phyloP scores from a whole-genome alignment of 1,140 invertebrate species.

The Hyles euphorbiae region DNA sequence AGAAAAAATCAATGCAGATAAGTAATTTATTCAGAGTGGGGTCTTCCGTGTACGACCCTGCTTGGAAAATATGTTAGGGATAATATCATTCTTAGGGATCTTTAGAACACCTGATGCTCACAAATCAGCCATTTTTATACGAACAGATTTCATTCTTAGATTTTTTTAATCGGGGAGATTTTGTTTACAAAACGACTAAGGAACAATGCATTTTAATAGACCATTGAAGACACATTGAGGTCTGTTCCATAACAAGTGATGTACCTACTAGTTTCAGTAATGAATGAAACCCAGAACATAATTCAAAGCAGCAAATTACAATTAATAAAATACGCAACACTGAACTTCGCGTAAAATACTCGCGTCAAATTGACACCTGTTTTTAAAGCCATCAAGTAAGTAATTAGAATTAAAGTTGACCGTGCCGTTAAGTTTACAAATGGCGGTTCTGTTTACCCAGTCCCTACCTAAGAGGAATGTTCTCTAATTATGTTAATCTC shows the following conservation, averaged over 20 bases:
- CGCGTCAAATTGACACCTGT: slow-evolving; percentile 33
- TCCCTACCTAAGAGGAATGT: slow-evolving; percentile 41
- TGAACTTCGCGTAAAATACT: not conserved
- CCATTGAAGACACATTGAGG: too few species aligned
- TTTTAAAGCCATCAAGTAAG: slow-evolving; percentile 30
- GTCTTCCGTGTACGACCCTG: slow-evolving; percentile 41
- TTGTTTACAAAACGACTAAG: too few species aligned
- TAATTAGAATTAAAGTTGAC: slow-evolving; percentile 40
- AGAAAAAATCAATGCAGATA: slow-evolving; percentile 43
- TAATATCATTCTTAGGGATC: slow-evolving; percentile 61
- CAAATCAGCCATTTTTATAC: slow-evolving; percentile 20
- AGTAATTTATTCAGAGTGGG: slow-evolving; percentile 63
- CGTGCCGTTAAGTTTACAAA: slow-evolving; percentile 23
- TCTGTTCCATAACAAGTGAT: too few species aligned
- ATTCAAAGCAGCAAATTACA: too few species aligned
- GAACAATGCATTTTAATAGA: too few species aligned
- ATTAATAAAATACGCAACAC: not conserved
- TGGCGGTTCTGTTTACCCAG: slow-evolving; percentile 35
- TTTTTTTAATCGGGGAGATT: not conserved
- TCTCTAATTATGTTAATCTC: slow-evolving; percentile 71
- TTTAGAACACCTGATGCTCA: slow-evolving; percentile 62
- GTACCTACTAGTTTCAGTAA: too few species aligned
- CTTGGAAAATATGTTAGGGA: slow-evolving; percentile 57
- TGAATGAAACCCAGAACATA: too few species aligned
- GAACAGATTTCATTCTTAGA: not conserved